Evolutionary conservation across 2,888 invertebrate genomes (phyloP), one percentile per base, ranked within the genome.

Genomic region (Lasioglossum zephyrum): DNA sequence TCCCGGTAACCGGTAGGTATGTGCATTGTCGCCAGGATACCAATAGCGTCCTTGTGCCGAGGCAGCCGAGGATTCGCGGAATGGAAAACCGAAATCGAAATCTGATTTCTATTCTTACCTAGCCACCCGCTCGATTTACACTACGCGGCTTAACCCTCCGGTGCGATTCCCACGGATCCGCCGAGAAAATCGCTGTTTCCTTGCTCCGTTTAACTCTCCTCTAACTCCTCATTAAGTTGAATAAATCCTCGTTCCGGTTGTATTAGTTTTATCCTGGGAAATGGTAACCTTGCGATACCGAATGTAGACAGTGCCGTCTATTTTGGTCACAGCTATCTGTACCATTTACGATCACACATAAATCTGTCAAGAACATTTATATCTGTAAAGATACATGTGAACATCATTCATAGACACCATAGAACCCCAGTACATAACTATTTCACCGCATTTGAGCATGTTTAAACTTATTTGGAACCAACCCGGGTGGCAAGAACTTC

Each of bases 31-130:
- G 88, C 82, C 57, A 77, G 79, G 80, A 76, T 74, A 41, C 73
- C 73, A 31, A 80, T 81, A 84, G 77, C 79, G 69, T 72, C 69
- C 31, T 22, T 26, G 39, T 26, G 66, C 74, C 8, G 60, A 49
- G 31, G 53, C 74, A 60, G 41, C 70, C 41, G 22, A 70, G 39
- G 70, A 41, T 70, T 22, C 31, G 66, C 31, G 60, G 77, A 77
- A 75, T 81, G 69, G 80, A 85, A 82, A 87, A 84, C 74, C 87
- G 82, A 85, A 87, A 87, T 87, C 82, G 77, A 84, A 84, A 81
- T 87, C 83, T 53, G 75, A 81, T 73, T 77, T 82, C 80, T 22
- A 79, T 86, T 79, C 79, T 66, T 36, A 41, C 39, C 39, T 6
- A 22, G 39, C 39, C 53, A 22, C 9, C 44, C 41, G 49, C 63